phyloP scores from a whole-genome alignment of 2,113 vertebrate species.

The Epinephelus moara region DNA sequence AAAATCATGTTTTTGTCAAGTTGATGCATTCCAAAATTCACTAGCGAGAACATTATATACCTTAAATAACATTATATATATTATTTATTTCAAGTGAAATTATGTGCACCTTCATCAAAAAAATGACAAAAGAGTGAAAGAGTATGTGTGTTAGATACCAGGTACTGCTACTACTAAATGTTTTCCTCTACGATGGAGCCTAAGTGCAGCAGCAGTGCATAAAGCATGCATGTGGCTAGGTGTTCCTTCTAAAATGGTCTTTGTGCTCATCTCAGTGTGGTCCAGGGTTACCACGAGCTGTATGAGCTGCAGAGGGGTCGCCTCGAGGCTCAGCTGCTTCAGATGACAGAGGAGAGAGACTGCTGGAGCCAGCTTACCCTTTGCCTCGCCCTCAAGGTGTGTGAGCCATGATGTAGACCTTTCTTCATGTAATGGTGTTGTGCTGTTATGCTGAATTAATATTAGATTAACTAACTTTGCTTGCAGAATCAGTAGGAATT shows the following conservation, averaged over 20 bases:
- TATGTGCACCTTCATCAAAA: background rate
- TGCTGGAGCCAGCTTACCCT: slow-evolving; percentile 85
- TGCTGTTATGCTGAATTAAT: background rate
- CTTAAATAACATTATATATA: slow-evolving; percentile 2
- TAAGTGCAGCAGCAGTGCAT: background rate
- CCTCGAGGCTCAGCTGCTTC: slow-evolving; percentile 85
- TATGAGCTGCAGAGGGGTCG: slow-evolving; percentile 87
- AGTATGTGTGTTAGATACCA: background rate
- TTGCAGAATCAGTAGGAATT: too few species aligned
- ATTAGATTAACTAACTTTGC: background rate
- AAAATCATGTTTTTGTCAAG: background rate
- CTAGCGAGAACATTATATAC: background rate
- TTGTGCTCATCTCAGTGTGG: slow-evolving; percentile 77
- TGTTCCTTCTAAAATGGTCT: background rate
- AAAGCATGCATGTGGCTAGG: background rate
- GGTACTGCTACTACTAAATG: background rate
- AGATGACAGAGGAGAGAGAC: slow-evolving; percentile 86
- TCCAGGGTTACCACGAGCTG: slow-evolving; percentile 88
- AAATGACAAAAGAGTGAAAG: background rate
- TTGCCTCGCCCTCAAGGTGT: slow-evolving; percentile 88
- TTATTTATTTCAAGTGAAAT: background rate
- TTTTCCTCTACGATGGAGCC: background rate
- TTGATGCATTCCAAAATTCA: background rate
- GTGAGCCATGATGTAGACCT: background rate
- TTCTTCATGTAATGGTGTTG: background rate